phyloP scores from a whole-genome alignment of 1,140 invertebrate genomes.

The Agrilus planipennis region DNA sequence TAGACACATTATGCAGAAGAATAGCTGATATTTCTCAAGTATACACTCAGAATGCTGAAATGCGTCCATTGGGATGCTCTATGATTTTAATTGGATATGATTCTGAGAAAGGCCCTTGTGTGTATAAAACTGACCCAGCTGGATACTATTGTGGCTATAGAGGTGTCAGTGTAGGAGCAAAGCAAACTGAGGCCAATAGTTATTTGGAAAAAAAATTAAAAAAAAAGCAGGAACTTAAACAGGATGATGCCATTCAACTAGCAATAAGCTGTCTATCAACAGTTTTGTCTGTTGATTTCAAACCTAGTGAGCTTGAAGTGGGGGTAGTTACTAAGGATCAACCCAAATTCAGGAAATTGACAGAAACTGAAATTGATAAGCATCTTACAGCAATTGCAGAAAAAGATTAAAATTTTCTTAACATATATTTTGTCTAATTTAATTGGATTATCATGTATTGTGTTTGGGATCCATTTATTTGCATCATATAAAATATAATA shows the following conservation, averaged over 20 bases:
- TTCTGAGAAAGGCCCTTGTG: slow-evolving; percentile 74
- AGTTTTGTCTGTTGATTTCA: slow-evolving; percentile 93
- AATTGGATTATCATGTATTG: no score
- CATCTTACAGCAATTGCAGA: slow-evolving; percentile 91
- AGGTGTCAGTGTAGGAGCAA: slow-evolving; percentile 88
- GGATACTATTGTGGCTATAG: slow-evolving; percentile 96
- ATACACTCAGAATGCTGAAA: slow-evolving; percentile 99
- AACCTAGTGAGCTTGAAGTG: slow-evolving; percentile 91
- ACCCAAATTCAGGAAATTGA: slow-evolving; percentile 73
- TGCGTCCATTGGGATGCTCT: slow-evolving; percentile 96
- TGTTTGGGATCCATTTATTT: no score
- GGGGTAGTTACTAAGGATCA: slow-evolving; percentile 80
- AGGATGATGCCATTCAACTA: slow-evolving; percentile 80
- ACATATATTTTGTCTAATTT: neutral
- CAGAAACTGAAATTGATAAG: slow-evolving; percentile 78
- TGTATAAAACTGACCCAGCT: slow-evolving; percentile 97
- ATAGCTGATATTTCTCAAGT: slow-evolving; percentile 98
- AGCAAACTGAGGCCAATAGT: slow-evolving; percentile 92
- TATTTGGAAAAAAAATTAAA: slow-evolving; percentile 98
- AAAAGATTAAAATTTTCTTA: slow-evolving; percentile 58
- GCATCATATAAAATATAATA: no score
- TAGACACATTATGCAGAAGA: slow-evolving; percentile 84
- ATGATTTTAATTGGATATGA: slow-evolving; percentile 96
- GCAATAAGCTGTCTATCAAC: slow-evolving; percentile 91
- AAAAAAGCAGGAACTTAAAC: slow-evolving; percentile 68